Percentiles rank a stretch among this genome's conserved stretches.
These are phyloP conservation scores for Sterrhoptilus dennistouni DNA, from an alignment of 2,113 vertebrate genomes.

Conservation along the genomic window DNA sequence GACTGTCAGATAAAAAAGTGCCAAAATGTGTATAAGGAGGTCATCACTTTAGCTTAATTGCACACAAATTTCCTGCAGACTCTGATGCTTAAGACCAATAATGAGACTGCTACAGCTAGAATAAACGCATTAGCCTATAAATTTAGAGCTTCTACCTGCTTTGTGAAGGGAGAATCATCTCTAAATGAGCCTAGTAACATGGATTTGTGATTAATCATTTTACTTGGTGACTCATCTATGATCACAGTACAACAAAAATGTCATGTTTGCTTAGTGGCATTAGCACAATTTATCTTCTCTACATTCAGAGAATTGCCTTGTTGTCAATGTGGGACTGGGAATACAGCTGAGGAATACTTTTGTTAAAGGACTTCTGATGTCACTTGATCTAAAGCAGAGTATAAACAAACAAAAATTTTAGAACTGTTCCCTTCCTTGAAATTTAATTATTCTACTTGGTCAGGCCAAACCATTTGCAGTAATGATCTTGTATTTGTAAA, in stretches of 20 bases:
- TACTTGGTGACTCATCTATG: constrained; percentile 77
- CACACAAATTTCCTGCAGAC: constrained; percentile 71
- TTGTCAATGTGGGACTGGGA: constrained; percentile 62
- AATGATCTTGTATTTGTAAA: not conserved
- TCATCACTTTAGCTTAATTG: constrained; percentile 77
- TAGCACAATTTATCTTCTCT: constrained; percentile 74
- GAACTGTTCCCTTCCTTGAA: not conserved
- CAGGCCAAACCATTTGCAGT: not conserved
- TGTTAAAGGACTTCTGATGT: constrained; percentile 25
- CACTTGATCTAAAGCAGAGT: not conserved
- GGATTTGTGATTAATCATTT: constrained; percentile 81
- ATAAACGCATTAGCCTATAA: constrained; percentile 79
- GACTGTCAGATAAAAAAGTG: constrained; percentile 70
- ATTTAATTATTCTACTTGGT: not conserved
- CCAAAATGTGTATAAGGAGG: constrained; percentile 70
- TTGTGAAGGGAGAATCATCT: constrained; percentile 70
- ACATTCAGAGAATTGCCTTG: constrained; percentile 71
- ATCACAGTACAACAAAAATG: constrained; percentile 74
- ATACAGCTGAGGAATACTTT: constrained; percentile 16
- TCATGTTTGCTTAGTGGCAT: constrained; percentile 74
- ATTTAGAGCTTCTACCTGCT: constrained; percentile 70
- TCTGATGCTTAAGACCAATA: constrained; percentile 64
- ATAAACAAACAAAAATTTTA: not conserved
- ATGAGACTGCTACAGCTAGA: constrained; percentile 69
- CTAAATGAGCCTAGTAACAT: constrained; percentile 77